These are phyloP conservation scores for Synanthedon tipuliformis DNA, from an alignment of 2,888 invertebrate species.

Conservation along the genomic window DNA sequence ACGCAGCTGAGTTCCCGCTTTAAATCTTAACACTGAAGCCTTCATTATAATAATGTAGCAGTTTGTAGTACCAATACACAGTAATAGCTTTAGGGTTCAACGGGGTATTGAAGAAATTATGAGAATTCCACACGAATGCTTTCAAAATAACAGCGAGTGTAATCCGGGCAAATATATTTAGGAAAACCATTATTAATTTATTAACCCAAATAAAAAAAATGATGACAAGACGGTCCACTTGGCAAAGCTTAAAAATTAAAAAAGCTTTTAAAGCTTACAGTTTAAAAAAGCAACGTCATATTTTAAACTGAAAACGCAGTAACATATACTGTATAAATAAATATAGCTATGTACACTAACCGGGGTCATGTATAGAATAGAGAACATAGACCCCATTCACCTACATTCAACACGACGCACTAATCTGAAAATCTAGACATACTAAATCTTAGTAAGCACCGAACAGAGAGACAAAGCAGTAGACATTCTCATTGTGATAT, in stretches of 20 bases:
- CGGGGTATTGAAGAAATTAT: neutral
- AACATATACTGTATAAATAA: no score
- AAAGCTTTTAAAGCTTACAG: no score
- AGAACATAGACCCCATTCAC: neutral
- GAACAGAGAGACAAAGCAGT: neutral
- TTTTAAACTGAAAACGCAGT: no score
- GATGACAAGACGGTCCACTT: no score
- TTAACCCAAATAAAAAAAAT: no score
- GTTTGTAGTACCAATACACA: neutral
- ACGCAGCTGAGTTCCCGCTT: conserved; percentile 1
- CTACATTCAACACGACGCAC: neutral
- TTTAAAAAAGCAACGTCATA: no score
- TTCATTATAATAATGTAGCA: conserved; percentile 4
- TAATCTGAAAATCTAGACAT: neutral
- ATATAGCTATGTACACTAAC: neutral
- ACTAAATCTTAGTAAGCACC: neutral
- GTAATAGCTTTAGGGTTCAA: neutral
- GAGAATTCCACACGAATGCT: no score
- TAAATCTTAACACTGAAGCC: conserved; percentile 6
- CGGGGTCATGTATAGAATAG: neutral
- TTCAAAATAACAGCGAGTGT: no score
- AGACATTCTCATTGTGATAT: no score
- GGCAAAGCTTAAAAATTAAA: no score
- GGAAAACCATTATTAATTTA: no score
- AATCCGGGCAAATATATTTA: no score